phyloP scores from a whole-genome alignment of 2,113 vertebrate species.

The Nannobrachium achirus region DNA sequence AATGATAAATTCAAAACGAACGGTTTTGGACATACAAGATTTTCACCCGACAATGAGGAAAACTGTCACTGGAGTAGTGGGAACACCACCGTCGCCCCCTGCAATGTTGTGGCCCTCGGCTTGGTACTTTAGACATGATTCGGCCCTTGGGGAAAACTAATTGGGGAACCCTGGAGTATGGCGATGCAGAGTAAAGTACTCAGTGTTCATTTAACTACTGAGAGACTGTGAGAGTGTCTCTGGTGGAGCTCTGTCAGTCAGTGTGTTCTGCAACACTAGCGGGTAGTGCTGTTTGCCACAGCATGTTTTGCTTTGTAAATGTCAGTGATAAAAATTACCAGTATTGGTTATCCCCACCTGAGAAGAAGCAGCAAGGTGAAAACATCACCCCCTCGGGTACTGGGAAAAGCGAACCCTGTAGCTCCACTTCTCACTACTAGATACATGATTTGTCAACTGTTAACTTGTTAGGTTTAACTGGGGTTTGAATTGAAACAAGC shows the following conservation, averaged over 20 bases:
- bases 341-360: conserved; percentile 18
- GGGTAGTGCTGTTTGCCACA: conserved; percentile 3
- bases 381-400: conserved; percentile 22
- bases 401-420: conserved; percentile 25
- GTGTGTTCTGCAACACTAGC: neutral
- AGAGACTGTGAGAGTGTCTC: too few relatives aligned
- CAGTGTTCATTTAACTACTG: too few relatives aligned
- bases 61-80: too few relatives aligned
- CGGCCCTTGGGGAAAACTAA: too few relatives aligned
- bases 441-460: conserved; percentile 41
- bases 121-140: too few relatives aligned
- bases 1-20: too few relatives aligned
- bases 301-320: conserved; percentile 39
- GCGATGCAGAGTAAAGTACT: too few relatives aligned
- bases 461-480: neutral
- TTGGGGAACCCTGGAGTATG: too few relatives aligned
- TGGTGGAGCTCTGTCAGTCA: conserved; percentile 3
- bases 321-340: conserved; percentile 6
- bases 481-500: neutral
- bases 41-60: too few relatives aligned
- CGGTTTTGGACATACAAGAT: too few relatives aligned
- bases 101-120: too few relatives aligned
- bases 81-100: too few relatives aligned
- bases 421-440: conserved; percentile 25
- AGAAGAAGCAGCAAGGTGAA: conserved; percentile 23